phyloP scores from a whole-genome alignment of 2,113 vertebrate species.

The Strix uralensis region DNA sequence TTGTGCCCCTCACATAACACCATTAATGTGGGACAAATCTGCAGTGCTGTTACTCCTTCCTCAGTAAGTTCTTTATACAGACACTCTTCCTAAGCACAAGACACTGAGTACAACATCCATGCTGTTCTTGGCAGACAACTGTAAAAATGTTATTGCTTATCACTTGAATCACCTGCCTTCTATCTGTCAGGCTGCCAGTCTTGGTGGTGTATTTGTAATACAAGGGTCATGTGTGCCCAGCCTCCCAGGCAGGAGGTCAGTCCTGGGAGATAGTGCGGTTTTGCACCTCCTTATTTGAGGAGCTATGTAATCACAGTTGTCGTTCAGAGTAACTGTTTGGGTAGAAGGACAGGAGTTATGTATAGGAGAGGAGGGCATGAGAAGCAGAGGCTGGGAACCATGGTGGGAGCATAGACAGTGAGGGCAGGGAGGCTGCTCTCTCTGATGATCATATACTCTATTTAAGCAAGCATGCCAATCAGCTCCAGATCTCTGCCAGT shows the following conservation, averaged over 20 bases:
- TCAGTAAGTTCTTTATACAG: background rate
- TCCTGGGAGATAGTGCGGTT: background rate
- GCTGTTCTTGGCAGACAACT: background rate
- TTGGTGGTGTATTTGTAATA: accelerated
- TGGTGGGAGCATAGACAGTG: background rate
- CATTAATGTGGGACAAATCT: background rate
- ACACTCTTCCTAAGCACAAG: background rate
- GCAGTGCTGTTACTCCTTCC: background rate
- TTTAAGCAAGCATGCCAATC: background rate
- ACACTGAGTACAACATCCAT: accelerated
- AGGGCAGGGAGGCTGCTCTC: background rate
- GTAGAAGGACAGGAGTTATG: background rate
- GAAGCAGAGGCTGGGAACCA: background rate
- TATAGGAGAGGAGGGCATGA: background rate
- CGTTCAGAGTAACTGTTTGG: accelerated
- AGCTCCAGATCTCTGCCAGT: background rate
- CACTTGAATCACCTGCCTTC: background rate
- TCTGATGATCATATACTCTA: background rate
- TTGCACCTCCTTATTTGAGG: background rate
- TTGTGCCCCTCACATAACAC: background rate
- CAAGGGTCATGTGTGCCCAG: accelerated
- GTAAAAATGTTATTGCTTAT: background rate
- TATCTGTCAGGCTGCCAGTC: background rate
- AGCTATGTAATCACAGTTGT: background rate
- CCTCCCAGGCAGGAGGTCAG: background rate